Base-by-base conservation (phyloP, 2,797 vertebrate genomes). In the Channa striata region DNA sequence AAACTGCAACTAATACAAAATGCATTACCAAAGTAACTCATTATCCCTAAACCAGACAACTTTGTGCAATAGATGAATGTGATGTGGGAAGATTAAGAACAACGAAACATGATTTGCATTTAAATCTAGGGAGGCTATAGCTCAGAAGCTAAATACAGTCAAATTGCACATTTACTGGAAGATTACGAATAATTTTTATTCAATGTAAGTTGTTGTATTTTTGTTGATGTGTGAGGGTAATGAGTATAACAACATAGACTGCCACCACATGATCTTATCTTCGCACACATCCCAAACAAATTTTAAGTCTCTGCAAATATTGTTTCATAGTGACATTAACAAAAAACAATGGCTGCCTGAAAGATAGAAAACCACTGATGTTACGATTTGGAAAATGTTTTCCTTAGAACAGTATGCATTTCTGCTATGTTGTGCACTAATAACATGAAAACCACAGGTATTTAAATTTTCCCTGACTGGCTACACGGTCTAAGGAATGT, bases 391-490 rank as follows among this genome's bases (percentile, higher is more conserved):
- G 19, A 51, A 68, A 67, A 34, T 37, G n/a, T 39, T 62, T 40
- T 34, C 62, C 25, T 2, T 5, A 13, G 11, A 40, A 5, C 33
- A 5, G 33, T 58, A 65, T 59, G 49, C 60, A 49, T 54, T 23
- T 25, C 62, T 56, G 51, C 49, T 68, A 17, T 77, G 23, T 61
- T 19, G 42, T 12, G n/a, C 48, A 62, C 44, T 68, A 66, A 78
- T 53, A 63, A 75, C 51, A 80, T 66, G 33, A 43, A 72, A 80
- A 60, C 56, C 72, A 43, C 8, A 64, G 48, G 43, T 64, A 68
- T 86, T 80, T 71, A 68, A 80, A 72, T 62, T 0, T 74, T 74
- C 17, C 53, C 63, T 72, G 63, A 78, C 62, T 77, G 52, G 59
- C 46, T 53, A 19, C 63, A 37, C 61, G 46, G 49, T 62, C 10